Evolutionary conservation across 37 sponge, comb jelly and placozoan species (phyloP), one percentile per base, ranked within the genome.

Genomic region (Amphimedon queenslandica): DNA sequence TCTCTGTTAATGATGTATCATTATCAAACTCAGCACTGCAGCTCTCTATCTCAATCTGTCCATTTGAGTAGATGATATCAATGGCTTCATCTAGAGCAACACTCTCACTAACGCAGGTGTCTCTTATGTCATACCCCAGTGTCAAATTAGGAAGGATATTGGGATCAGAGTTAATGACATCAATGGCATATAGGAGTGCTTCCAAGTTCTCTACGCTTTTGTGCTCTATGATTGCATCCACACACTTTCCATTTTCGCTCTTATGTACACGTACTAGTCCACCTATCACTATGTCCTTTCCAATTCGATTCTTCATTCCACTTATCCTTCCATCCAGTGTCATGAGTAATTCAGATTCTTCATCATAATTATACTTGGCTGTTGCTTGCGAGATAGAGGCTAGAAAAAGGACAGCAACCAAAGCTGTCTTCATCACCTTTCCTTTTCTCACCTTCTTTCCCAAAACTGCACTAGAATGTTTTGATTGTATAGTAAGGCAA

Each of bases 71-170:
- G 0, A 90, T 40, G 36, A 90, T 35, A 2, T 73, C 70, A 25
- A 90, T 24, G 4, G 87, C 39, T 58, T 90, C 79, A 27, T 80
- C 79, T 27, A 81, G 29, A 1, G 81, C 87, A 37, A 84, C 63
- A 0, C 56, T 73, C 29, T 75, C 79, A 64, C 65, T 69, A 23
- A 37, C 51, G 67, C 92, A 90, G 2, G 92, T 86, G 72, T 90
- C 92, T 6, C 87, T 71, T 57, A 90, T 65, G 63, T 90, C 87
- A 63, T 72, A 90, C 28, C 87, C 92, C 16, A 90, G 30, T 39
- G 53, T 80, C 16, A 87, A 28, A 1, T 71, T 79, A 4, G 79
- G 74, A 30, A 90, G 58, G 2, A 90, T 29, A 0, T 71, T 60
- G 32, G 38, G 42, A 42, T 77, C 63, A 31, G 66, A 58, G 70